These are phyloP conservation scores for Campoletis raptor DNA, from an alignment of 2,888 invertebrate species.

Conservation along the genomic window DNA sequence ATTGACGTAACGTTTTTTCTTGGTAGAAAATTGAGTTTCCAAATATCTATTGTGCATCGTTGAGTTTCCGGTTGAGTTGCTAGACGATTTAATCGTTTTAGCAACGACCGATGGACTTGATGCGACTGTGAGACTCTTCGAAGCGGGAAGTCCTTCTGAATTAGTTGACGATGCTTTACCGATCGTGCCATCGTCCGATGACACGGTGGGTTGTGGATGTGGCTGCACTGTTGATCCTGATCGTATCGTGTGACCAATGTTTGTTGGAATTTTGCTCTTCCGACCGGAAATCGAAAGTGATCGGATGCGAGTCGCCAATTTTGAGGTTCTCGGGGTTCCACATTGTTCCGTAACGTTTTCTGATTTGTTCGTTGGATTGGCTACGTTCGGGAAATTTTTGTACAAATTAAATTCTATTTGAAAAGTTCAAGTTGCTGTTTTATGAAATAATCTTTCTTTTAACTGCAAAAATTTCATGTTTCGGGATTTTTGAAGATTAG, in stretches of 20 bases:
- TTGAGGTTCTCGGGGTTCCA: conserved; percentile 39
- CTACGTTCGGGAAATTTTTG: background rate
- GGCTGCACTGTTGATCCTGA: conserved; percentile 6
- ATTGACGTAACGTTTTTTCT: conserved; percentile 74
- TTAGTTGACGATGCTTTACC: conserved; percentile 47
- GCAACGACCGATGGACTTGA: conserved; percentile 42
- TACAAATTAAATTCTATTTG: background rate
- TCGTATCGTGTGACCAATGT: conserved; percentile 52
- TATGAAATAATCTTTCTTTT: too few species aligned
- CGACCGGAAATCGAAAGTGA: conserved; percentile 59
- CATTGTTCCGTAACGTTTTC: conserved; percentile 46
- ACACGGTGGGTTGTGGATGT: conserved; percentile 23
- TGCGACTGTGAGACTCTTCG: conserved; percentile 55
- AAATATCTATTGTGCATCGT: conserved; percentile 71
- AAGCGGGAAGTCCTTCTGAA: conserved; percentile 56
- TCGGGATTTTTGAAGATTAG: too few species aligned
- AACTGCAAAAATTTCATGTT: too few species aligned
- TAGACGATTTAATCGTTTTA: conserved; percentile 64
- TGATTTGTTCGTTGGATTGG: conserved; percentile 12
- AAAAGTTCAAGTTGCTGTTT: background rate
- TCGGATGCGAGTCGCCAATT: conserved; percentile 52
- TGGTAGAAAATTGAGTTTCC: conserved; percentile 76
- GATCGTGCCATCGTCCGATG: conserved; percentile 41
- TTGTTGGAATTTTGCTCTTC: conserved; percentile 69
- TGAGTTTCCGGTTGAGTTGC: conserved; percentile 50